Evolutionary conservation across 2,797 vertebrate species (phyloP), one percentile per base, ranked within the genome.

Genomic region (Peromyscus melanophrys): DNA sequence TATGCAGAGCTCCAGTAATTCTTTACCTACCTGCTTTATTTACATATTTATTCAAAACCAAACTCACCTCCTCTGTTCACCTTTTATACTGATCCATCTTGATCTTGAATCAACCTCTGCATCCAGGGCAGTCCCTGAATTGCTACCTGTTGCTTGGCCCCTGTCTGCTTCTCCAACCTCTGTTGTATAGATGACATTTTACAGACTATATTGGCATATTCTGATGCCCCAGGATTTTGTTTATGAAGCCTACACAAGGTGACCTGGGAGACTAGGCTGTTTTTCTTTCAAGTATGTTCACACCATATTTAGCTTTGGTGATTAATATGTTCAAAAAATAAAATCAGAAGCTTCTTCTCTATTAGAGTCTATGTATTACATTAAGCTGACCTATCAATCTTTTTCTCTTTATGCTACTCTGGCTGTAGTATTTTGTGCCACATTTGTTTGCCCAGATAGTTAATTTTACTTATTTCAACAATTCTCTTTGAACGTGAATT

Each of bases 401-500:
- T 82, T 78, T 1, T 27, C 2, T 88, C 46, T 40, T 78, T 61
- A 21, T 46, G 23, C 31, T 76, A 75, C 81, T 85, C 46, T 61
- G 49, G 55, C 77, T 37, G 31, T 80, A 11, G 16, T 43, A 75
- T 69, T 95, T 83, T 69, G 7, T 75, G 14, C 10, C 81, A 37
- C 5, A 43, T 89, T 59, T 78, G 49, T 75, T 77, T 83, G 12
- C 73, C 49, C 2, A 29, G 4, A 86, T 67, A 9, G 29, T 31
- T 91, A 55, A 31, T 90, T 95, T 25, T 76, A 55, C 14, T 92
- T 82, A 86, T 89, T 96, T 90, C 55, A 94, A 90, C 87, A 95
- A 78, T 92, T 73, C 10, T 77, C 21, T 90, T 89, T 78, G 40
- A 96, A 89, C 25, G 75, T 93, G 17, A 96, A 90, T 71, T 90